Percentiles rank a stretch among this genome's conserved stretches.
Conservation (phyloP, 1,140 invertebrate genomes). For the Bombus waltoni region DNA sequence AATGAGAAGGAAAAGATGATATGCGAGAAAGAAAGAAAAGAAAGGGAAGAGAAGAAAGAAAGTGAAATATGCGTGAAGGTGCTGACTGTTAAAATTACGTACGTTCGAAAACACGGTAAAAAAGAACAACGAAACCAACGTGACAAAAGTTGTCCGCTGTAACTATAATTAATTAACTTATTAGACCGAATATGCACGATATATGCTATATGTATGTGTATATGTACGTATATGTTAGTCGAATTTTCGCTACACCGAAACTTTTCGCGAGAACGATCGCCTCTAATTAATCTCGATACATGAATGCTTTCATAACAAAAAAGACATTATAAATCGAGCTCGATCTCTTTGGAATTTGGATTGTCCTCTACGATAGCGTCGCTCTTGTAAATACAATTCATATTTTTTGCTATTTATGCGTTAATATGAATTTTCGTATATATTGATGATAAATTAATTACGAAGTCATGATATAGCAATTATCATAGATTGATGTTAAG, state of each 20-base stretch:
- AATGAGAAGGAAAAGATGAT: not conserved
- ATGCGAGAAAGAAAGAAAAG: not conserved
- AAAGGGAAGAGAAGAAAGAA: not conserved
- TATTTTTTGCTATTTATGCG: not conserved
- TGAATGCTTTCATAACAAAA: not conserved
- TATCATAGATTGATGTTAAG: not conserved
- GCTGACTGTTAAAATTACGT: constrained; percentile 43
- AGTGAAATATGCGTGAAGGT: not conserved
- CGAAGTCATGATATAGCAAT: not conserved
- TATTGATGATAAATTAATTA: not conserved
- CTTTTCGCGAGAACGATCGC: constrained; percentile 22
- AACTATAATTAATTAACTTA: constrained; percentile 63
- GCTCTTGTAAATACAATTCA: not conserved
- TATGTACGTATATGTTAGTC: constrained; percentile 53
- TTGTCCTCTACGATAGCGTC: not conserved
- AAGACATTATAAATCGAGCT: not conserved
- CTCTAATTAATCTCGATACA: constrained; percentile 21
- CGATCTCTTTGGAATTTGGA: not conserved
- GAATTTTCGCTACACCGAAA: constrained; percentile 42
- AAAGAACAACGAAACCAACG: constrained; percentile 62
- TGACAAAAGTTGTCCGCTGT: constrained; percentile 56
- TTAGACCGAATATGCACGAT: constrained; percentile 33
- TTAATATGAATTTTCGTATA: not conserved
- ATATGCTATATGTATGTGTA: constrained; percentile 52
- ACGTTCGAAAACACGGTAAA: constrained; percentile 58